Evolutionary conservation across 2,797 vertebrate species (phyloP), one percentile per base, ranked within the genome.

Genomic region (Fistularia tabacaria): DNA sequence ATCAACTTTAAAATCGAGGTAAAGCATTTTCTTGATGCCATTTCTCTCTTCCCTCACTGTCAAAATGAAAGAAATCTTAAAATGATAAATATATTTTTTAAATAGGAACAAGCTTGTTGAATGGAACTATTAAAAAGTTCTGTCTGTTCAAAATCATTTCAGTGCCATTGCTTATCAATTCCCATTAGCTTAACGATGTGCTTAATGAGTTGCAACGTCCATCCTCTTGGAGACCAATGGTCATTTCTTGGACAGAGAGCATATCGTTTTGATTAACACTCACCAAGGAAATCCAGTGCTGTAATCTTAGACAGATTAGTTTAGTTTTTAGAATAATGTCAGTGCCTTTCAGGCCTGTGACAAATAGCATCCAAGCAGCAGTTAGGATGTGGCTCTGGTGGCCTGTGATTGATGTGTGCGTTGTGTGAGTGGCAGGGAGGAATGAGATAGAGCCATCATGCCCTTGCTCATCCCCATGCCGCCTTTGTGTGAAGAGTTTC

Each of bases 371-470:
- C 68, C 64, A 73, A 82, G 60, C 66, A 80, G 60, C 71, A 36
- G 69, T 68, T 62, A 25, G 57, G 76, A 72, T 76, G 56, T 57
- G 62, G 65, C 40, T 64, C 61, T 25, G 54, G 52, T 10, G 14
- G 69, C 64, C 66, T 56, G 79, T 87, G 86, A 91, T 88, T 83
- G 87, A 90, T 90, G 84, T 79, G 63, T 65, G 69, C 36, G 68
- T 77, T 3, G 49, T 69, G 63, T 90, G 86, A 90, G 79, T 86
- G 88, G 84, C 88, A 87, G 79, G 59, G 62, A 65, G 69, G 69
- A 64, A 75, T 64, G 69, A 82, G 85, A 90, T 88, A 86, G 73
- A 88, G 81, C 79, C 54, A 59, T 89, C 80, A 77, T 64, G 65
- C 70, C 59, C 69, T 71, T 76, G 74, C 73, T 77, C 76, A 69